These are phyloP conservation scores for Hoplodrina ambigua DNA, from an alignment of 2,888 invertebrate genomes.

Conservation along the genomic window DNA sequence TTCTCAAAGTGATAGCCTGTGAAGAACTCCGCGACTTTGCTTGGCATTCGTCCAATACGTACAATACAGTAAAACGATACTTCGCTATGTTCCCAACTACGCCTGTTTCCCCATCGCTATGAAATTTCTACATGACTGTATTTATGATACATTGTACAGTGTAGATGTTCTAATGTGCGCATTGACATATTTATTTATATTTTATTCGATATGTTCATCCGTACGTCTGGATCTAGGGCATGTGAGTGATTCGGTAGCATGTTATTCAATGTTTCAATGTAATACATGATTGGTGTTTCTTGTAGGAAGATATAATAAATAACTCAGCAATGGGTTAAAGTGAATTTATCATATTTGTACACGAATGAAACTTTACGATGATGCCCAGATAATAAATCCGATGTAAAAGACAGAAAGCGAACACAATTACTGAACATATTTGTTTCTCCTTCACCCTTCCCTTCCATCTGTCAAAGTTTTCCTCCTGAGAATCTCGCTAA, in stretches of 20 bases:
- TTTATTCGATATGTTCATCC: slow-evolving; percentile 18
- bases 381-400: slow-evolving; percentile 55
- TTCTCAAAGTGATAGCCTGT: slow-evolving; percentile 68
- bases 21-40: slow-evolving; percentile 57
- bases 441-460: slow-evolving; percentile 62
- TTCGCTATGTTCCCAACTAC: slow-evolving; percentile 62
- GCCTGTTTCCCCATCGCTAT: slow-evolving; percentile 39
- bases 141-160: slow-evolving; percentile 39
- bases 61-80: slow-evolving; percentile 54
- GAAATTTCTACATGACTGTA: slow-evolving; percentile 42
- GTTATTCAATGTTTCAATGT: slow-evolving; percentile 40
- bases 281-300: slow-evolving; percentile 23
- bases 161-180: slow-evolving; percentile 34
- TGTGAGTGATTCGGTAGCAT: slow-evolving; percentile 68
- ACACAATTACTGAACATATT: slow-evolving; percentile 62
- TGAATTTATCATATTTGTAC: slow-evolving; percentile 49
- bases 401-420: slow-evolving; percentile 58
- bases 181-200: slow-evolving; percentile 55
- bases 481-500: slow-evolving; percentile 46
- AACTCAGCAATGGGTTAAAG: slow-evolving; percentile 70
- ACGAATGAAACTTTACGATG: slow-evolving; percentile 54
- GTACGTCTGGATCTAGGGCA: slow-evolving; percentile 22
- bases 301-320: slow-evolving; percentile 48
- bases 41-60: slow-evolving; percentile 68
- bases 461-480: slow-evolving; percentile 51